Percentiles rank a stretch among this genome's conserved stretches.
Evolutionary conservation across 2,797 vertebrate species (phyloP).

Genomic region (Xiphophorus birchmanni): DNA sequence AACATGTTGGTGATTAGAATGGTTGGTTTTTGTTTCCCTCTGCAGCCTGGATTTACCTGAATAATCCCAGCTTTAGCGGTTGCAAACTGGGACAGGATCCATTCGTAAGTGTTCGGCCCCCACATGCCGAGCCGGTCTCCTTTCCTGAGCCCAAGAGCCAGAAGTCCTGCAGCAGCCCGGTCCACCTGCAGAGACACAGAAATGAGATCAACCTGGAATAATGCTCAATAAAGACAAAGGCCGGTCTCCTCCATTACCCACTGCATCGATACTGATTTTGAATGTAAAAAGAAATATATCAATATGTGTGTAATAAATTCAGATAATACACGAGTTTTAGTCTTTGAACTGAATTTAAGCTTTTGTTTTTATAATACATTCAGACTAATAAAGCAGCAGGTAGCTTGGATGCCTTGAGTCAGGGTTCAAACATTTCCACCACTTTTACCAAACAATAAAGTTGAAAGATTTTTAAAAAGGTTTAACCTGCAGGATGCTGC

Average conservation of each 20-base stretch:
- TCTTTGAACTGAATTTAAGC: background rate
- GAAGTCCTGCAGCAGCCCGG: conserved; percentile 87
- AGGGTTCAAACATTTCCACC: background rate
- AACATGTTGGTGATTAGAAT: background rate
- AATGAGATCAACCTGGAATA: background rate
- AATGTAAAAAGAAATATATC: background rate
- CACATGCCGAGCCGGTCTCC: conserved; percentile 93
- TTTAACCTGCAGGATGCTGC: background rate
- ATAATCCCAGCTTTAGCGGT: conserved; percentile 93
- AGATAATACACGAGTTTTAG: background rate
- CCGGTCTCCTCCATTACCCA: background rate
- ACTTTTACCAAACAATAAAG: background rate
- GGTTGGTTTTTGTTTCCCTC: background rate
- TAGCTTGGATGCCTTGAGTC: background rate
- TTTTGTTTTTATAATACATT: background rate
- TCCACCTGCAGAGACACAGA: conserved; percentile 82
- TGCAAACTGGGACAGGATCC: conserved; percentile 91
- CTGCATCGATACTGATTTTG: background rate
- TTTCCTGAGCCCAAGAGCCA: conserved; percentile 87
- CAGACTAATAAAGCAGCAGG: background rate
- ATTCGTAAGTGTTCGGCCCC: conserved; percentile 93
- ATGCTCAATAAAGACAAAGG: background rate
- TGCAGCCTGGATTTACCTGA: conserved; percentile 81
- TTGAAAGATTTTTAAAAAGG: background rate
- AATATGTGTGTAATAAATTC: background rate